Conservation (phyloP, 1,140 invertebrate genomes). For the Melipona quadrifasciata region DNA sequence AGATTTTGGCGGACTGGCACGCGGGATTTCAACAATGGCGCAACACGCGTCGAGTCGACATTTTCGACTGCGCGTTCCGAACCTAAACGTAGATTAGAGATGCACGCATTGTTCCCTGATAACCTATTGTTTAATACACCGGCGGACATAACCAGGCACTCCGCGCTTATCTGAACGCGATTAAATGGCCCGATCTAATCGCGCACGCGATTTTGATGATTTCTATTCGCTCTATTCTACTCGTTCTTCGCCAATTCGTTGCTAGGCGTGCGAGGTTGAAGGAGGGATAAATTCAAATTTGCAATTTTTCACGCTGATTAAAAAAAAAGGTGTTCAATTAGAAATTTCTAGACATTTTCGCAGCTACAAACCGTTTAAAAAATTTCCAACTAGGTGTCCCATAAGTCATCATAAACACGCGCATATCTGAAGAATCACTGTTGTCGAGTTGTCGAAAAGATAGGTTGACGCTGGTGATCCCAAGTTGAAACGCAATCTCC, state of each 20-base stretch:
- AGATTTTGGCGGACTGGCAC: conserved; percentile 29
- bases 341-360: too few species aligned
- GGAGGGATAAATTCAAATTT: too few species aligned
- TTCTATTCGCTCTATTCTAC: too few species aligned
- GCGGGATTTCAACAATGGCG: conserved; percentile 47
- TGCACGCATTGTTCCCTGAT: conserved; percentile 64
- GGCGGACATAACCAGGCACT: conserved; percentile 9
- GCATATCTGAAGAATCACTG: too few species aligned
- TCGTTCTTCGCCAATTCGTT: too few species aligned
- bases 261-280: too few species aligned
- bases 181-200: conserved; percentile 1
- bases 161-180: conserved; percentile 26
- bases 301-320: background rate
- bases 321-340: background rate
- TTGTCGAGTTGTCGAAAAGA: too few species aligned
- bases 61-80: conserved; percentile 64
- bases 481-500: background rate
- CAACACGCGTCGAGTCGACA: conserved; percentile 56
- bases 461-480: too few species aligned
- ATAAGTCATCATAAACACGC: too few species aligned
- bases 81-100: conserved; percentile 66
- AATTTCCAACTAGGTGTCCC: too few species aligned
- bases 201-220: background rate
- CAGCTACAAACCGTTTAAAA: too few species aligned
- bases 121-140: conserved; percentile 68